phyloP scores from a whole-genome alignment of 53 echinoderm and acorn worm species.

The Hippasteria phrygiana region DNA sequence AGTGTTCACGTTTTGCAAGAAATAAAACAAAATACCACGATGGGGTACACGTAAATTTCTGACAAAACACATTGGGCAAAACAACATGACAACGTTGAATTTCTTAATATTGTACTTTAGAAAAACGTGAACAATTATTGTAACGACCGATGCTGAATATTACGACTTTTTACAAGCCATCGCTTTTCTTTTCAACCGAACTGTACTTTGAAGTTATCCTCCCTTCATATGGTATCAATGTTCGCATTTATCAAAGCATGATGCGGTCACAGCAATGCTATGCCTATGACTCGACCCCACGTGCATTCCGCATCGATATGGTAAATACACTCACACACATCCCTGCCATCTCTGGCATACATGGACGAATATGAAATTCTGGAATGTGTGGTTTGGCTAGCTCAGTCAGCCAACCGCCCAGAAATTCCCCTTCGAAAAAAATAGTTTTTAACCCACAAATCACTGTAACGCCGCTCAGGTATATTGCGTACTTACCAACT shows the following conservation, averaged over 20 bases:
- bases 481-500: not conserved
- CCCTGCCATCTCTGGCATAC: not conserved
- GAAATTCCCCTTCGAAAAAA: not conserved
- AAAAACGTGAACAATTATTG: too few relatives aligned
- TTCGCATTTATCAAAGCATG: constrained; percentile 2
- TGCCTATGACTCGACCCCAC: constrained; percentile 5
- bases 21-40: too few relatives aligned
- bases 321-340: constrained; percentile 29
- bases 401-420: not conserved
- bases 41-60: too few relatives aligned
- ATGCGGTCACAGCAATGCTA: constrained; percentile 38
- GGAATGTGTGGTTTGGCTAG: constrained; percentile 4
- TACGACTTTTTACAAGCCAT: too few relatives aligned
- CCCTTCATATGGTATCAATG: constrained; percentile 25
- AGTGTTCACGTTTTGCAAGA: too few relatives aligned
- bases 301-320: constrained; percentile 52
- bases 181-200: not conserved
- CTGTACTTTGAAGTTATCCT: not conserved
- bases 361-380: constrained; percentile 40
- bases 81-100: too few relatives aligned
- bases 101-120: too few relatives aligned
- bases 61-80: too few relatives aligned
- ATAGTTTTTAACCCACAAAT: not conserved
- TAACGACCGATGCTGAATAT: too few relatives aligned
- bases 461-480: not conserved